Conservation (phyloP, 1,140 invertebrate genomes). For the Leptopilina clavipes region DNA sequence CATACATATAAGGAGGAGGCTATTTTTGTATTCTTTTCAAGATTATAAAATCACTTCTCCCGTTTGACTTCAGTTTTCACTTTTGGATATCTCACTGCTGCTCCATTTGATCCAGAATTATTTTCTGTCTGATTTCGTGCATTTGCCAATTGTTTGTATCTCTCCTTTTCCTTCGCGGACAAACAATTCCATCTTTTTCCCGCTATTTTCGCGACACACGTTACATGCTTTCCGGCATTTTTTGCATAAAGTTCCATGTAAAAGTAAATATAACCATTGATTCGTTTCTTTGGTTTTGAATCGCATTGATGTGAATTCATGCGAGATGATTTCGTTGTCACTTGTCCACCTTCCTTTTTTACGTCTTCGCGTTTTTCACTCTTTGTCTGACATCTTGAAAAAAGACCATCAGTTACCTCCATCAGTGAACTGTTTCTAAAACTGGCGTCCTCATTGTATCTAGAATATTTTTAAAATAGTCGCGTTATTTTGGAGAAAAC, state of each 20-base stretch:
- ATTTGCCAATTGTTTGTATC: slow-evolving; percentile 51
- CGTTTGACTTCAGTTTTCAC: background rate
- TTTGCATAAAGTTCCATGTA: slow-evolving; percentile 61
- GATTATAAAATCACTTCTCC: background rate
- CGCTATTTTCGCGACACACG: slow-evolving; percentile 58
- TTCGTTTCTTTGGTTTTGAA: slow-evolving; percentile 19
- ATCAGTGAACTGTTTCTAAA: background rate
- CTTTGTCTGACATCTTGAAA: slow-evolving; percentile 22
- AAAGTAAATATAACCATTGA: slow-evolving; percentile 66
- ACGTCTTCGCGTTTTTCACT: background rate
- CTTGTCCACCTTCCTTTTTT: slow-evolving; percentile 12
- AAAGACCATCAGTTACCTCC: slow-evolving; percentile 43
- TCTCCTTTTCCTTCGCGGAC: slow-evolving; percentile 48
- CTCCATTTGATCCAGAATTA: background rate
- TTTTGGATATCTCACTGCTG: too few relatives aligned
- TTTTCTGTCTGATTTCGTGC: background rate
- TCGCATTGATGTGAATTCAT: background rate
- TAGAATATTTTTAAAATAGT: background rate
- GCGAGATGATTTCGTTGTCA: slow-evolving; percentile 16
- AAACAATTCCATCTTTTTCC: slow-evolving; percentile 60
- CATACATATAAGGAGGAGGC: background rate
- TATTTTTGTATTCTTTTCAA: slow-evolving; percentile 7
- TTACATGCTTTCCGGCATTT: slow-evolving; percentile 48
- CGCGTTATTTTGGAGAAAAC: background rate
- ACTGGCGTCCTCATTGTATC: slow-evolving; percentile 43